These are phyloP conservation scores for Zoanthus gigantus DNA, from an alignment of 92 coral and sea anemone genomes.

Conservation along the genomic window DNA sequence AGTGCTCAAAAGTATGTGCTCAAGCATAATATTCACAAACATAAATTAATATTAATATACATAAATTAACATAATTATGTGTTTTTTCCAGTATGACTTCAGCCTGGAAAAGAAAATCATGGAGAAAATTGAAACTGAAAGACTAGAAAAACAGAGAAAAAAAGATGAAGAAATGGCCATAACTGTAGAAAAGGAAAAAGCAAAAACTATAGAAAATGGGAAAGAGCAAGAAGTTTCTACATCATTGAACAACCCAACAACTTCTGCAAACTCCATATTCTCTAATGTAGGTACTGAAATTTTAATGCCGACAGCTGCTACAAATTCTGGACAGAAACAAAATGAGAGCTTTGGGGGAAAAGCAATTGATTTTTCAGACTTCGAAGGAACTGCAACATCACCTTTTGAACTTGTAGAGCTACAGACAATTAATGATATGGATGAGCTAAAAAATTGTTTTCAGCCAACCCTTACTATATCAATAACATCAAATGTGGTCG, in stretches of 20 bases:
- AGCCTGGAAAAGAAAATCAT: slow-evolving; percentile 80
- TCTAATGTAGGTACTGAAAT: slow-evolving; percentile 91
- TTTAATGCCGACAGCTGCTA: slow-evolving; percentile 86
- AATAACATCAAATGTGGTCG: background rate
- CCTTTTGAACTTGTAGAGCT: slow-evolving; percentile 99
- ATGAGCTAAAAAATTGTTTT: slow-evolving; percentile 89
- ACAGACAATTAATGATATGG: slow-evolving; percentile 95
- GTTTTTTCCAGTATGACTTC: slow-evolving; percentile 85
- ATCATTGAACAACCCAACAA: slow-evolving; percentile 49
- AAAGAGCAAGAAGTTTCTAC: slow-evolving; percentile 12
- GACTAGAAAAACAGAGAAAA: slow-evolving; percentile 54
- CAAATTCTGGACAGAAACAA: slow-evolving; percentile 72
- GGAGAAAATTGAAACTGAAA: slow-evolving; percentile 67
- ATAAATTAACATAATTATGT: background rate
- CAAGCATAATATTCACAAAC: too few relatives aligned
- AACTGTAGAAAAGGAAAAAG: slow-evolving; percentile 49
- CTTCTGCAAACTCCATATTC: slow-evolving; percentile 51
- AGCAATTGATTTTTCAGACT: slow-evolving; percentile 90
- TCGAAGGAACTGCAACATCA: slow-evolving; percentile 86
- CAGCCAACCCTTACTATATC: slow-evolving; percentile 62
- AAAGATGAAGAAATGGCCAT: slow-evolving; percentile 57
- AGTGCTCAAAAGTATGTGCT: too few relatives aligned
- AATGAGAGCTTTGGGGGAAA: slow-evolving; percentile 81
- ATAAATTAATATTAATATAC: too few relatives aligned
- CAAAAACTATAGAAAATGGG: slow-evolving; percentile 49